Evolutionary conservation across 2,888 invertebrate species (phyloP).

Genomic region (Melangyna quadrimaculata): DNA sequence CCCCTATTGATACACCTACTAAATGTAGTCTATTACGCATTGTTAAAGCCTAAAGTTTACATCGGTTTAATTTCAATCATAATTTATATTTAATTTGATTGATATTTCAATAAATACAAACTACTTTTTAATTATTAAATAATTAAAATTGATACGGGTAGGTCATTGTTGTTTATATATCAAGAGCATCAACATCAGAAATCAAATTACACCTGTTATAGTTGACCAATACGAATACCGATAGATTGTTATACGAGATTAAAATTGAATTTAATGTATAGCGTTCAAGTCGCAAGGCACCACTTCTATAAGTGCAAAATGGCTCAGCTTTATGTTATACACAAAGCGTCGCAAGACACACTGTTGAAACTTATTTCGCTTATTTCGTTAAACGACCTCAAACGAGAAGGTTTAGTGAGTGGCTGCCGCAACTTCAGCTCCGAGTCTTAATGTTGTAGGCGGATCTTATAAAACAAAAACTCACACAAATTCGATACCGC

Average conservation of each 20-base stretch:
- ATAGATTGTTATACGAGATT: not conserved
- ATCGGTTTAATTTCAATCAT: not conserved
- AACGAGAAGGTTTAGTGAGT: constrained; percentile 28
- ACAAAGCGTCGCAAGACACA: not conserved
- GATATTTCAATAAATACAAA: not conserved
- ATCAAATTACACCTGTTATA: constrained; percentile 7
- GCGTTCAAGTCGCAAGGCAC: not conserved
- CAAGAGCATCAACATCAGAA: not conserved
- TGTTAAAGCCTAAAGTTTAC: not conserved
- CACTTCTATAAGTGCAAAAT: not conserved
- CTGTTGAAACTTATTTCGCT: constrained; percentile 26
- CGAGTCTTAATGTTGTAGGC: not conserved
- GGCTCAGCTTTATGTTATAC: not conserved
- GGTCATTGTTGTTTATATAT: not conserved
- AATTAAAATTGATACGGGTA: not conserved
- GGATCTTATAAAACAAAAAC: constrained; percentile 7
- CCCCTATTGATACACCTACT: too few relatives aligned
- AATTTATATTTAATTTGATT: not conserved
- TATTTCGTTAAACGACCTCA: constrained; percentile 46
- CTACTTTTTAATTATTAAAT: not conserved
- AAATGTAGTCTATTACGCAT: not conserved
- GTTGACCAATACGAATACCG: not conserved
- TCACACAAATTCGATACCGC: not conserved
- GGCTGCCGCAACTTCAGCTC: constrained; percentile 26
- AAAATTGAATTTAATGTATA: too few relatives aligned